A percentile compares a stretch with the other conserved stretches of the same genome.
Evolutionary conservation across 30 jellyfish, hydroid and myxozoan genomes (phyloP).

Genomic region (Nemopilema nomurai): DNA sequence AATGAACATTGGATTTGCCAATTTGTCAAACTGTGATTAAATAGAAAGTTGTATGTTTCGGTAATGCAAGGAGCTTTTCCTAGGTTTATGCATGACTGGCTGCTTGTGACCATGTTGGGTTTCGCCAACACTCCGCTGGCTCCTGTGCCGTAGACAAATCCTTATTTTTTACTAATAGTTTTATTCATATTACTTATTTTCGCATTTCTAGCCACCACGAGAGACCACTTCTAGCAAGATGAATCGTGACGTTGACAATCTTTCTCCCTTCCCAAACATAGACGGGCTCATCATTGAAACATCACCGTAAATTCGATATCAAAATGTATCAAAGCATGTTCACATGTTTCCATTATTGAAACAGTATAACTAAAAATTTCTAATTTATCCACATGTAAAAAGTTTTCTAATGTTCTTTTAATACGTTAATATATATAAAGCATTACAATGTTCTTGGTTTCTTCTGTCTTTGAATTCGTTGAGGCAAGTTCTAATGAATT

Average conservation of each 20-base stretch:
- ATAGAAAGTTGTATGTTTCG: too few relatives aligned
- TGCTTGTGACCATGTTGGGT: too few relatives aligned
- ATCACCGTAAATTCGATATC: slow-evolving; percentile 1
- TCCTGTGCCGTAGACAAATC: too few relatives aligned
- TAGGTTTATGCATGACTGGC: too few relatives aligned
- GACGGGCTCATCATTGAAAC: slow-evolving; percentile 50
- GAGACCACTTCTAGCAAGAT: slow-evolving; percentile 53
- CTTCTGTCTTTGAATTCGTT: too few relatives aligned
- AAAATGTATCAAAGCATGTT: neutral
- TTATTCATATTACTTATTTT: slow-evolving; percentile 1
- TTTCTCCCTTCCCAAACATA: slow-evolving; percentile 30
- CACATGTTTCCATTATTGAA: neutral
- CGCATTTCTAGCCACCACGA: slow-evolving; percentile 45
- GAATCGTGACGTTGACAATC: slow-evolving; percentile 21
- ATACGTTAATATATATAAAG: neutral
- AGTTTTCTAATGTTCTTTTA: neutral
- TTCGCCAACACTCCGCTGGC: too few relatives aligned
- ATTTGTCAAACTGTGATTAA: too few relatives aligned
- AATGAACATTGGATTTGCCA: too few relatives aligned
- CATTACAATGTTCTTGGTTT: too few relatives aligned
- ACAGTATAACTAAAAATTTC: neutral
- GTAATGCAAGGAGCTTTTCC: too few relatives aligned
- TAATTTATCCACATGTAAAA: neutral
- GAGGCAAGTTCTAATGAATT: too few relatives aligned
- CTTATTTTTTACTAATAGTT: too few relatives aligned